These are phyloP conservation scores for Halcyon leucocephala DNA, from an alignment of 2,797 vertebrate species.

Conservation along the genomic window DNA sequence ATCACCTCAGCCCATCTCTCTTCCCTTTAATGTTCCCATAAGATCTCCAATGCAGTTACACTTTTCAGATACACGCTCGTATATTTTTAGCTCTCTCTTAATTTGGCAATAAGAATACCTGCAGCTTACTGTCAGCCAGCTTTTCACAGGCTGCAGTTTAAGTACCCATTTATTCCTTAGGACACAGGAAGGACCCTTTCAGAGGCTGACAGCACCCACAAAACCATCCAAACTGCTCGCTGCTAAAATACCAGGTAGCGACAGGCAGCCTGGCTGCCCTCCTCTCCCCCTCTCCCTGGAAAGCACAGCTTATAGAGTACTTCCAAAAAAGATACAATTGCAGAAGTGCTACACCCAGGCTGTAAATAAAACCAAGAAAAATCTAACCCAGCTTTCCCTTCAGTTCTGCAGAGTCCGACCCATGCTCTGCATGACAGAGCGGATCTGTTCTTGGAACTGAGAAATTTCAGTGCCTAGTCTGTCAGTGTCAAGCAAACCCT, in stretches of 20 bases:
- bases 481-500: constrained; percentile 48
- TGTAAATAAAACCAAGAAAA: background rate
- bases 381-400: background rate
- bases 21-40: background rate
- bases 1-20: background rate
- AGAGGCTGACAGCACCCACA: constrained; percentile 14
- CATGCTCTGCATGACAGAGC: constrained; percentile 31
- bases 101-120: constrained; percentile 21
- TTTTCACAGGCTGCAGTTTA: background rate
- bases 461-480: constrained; percentile 23
- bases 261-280: background rate
- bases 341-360: background rate
- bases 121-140: background rate
- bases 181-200: background rate
- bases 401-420: background rate
- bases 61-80: fast-evolving
- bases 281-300: background rate
- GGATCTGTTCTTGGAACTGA: constrained; percentile 3
- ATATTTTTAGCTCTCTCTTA: constrained; percentile 44
- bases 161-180: background rate
- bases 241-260: background rate
- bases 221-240: background rate
- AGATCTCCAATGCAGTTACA: background rate
- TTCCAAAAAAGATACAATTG: background rate
- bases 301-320: background rate